Conservation (phyloP, 2,113 vertebrate genomes). For the Salvelinus namaycush region DNA sequence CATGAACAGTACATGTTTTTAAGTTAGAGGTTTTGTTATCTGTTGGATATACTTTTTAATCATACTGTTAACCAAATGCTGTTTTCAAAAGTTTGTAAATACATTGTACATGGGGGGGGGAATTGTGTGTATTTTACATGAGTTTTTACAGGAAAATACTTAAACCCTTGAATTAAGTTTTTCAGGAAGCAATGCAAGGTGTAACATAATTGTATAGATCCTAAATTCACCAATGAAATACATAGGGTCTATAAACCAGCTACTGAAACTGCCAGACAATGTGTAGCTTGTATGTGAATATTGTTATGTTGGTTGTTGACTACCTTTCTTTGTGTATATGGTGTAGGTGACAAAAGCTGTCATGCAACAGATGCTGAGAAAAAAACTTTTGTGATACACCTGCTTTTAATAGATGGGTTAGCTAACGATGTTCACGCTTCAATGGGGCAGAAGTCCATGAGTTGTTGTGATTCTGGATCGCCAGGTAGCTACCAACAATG, state of each 20-base stretch:
- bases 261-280: slow-evolving; percentile 53
- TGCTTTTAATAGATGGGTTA: no score
- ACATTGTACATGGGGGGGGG: slow-evolving; percentile 2
- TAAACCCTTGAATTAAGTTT: neutral
- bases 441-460: no score
- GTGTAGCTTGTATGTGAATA: slow-evolving; percentile 31
- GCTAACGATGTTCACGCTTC: no score
- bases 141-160: neutral
- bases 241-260: slow-evolving; percentile 39
- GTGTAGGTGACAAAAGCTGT: neutral
- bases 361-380: neutral
- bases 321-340: neutral
- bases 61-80: slow-evolving; percentile 11
- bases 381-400: no score
- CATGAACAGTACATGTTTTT: neutral
- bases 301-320: neutral
- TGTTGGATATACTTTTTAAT: no score
- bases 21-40: neutral
- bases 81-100: slow-evolving; percentile 12
- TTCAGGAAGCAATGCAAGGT: slow-evolving; percentile 3
- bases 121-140: neutral
- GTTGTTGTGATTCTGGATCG: no score
- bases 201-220: slow-evolving; percentile 2
- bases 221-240: slow-evolving; percentile 19
- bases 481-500: no score